phyloP scores from a whole-genome alignment of 2,888 invertebrate species.

The Cephus nigrinus region DNA sequence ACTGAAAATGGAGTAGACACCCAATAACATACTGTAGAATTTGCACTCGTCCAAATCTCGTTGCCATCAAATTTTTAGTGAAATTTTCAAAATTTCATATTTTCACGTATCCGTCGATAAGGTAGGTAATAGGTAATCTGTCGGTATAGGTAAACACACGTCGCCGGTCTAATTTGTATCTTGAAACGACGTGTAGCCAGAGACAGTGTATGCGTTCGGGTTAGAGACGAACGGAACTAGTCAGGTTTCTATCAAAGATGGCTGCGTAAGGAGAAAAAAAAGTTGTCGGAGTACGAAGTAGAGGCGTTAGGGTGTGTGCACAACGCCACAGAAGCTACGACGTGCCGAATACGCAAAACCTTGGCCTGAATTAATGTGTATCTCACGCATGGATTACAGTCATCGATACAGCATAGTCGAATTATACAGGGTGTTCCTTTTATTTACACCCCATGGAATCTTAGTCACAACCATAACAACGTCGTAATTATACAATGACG shows the following conservation, averaged over 20 bases:
- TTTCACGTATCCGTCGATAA: not conserved
- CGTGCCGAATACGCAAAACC: not conserved
- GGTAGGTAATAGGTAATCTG: not conserved
- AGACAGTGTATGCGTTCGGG: not conserved
- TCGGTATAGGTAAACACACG: not conserved
- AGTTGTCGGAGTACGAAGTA: not conserved
- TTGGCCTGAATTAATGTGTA: not conserved
- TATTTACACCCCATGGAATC: not conserved
- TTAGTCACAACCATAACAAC: not conserved
- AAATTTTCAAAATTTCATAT: not conserved
- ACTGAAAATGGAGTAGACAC: not conserved
- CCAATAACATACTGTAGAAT: not conserved
- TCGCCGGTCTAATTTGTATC: not conserved
- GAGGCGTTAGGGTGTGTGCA: not conserved
- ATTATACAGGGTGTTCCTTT: not conserved
- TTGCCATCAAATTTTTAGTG: not conserved
- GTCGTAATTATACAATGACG: not conserved
- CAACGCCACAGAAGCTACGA: not conserved
- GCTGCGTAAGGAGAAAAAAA: not conserved
- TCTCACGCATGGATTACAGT: not conserved
- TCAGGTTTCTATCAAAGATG: conserved; percentile 8
- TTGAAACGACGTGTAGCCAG: not conserved
- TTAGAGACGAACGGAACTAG: not conserved
- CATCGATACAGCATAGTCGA: not conserved
- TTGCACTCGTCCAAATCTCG: not conserved